Conservation (phyloP, 2,888 invertebrate genomes). For the Hesperia comma region DNA sequence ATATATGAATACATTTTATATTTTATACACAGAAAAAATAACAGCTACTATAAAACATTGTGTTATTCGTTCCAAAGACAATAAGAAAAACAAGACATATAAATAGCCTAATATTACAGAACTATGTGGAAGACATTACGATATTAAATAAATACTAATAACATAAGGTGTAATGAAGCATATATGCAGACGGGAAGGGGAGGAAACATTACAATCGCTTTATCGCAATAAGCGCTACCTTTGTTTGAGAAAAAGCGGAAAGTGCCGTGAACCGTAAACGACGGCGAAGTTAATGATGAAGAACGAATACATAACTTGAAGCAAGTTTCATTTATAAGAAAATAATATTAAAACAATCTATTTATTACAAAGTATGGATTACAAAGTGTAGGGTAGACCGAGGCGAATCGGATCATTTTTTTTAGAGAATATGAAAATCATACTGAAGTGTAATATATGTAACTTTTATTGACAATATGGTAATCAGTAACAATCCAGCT, state of each 20-base stretch:
- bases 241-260: conserved; percentile 16
- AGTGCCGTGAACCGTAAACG: conserved; percentile 32
- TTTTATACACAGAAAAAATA: no score
- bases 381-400: no score
- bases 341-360: neutral
- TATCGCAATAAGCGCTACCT: conserved; percentile 14
- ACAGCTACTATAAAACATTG: no score
- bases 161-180: conserved; percentile 12
- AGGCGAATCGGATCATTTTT: no score
- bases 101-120: neutral
- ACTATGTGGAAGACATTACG: neutral
- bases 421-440: no score
- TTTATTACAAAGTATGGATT: neutral
- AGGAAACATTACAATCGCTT: conserved; percentile 16
- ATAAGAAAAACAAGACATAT: neutral
- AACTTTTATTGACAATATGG: no score
- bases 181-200: conserved; percentile 6
- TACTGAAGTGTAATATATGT: no score
- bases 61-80: no score
- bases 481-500: no score
- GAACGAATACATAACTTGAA: conserved; percentile 39
- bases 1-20: no score
- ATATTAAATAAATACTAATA: conserved; percentile 9
- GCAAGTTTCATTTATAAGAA: conserved; percentile 12
- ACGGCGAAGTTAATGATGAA: conserved; percentile 39